Percentiles rank a stretch among this genome's conserved stretches.
Evolutionary conservation across 2,888 invertebrate genomes (phyloP).

Genomic region (Leptopilina syphax): DNA sequence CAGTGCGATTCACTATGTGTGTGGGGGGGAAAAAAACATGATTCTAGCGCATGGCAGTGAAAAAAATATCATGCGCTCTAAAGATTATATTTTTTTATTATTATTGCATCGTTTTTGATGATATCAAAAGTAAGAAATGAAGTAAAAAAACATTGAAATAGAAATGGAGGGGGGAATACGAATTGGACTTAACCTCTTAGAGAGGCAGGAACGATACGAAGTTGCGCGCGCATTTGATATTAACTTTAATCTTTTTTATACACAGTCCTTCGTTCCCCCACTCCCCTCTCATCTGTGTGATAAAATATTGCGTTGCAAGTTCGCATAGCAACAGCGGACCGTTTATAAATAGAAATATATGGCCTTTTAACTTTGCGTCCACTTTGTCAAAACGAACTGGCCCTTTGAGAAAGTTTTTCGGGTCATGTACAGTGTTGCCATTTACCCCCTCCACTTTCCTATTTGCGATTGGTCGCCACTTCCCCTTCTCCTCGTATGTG

Average conservation of each 20-base stretch:
- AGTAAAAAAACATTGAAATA: neutral
- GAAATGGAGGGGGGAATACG: slow-evolving; percentile 16
- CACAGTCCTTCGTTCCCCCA: slow-evolving; percentile 41
- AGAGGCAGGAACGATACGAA: neutral
- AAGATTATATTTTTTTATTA: neutral
- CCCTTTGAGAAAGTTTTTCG: slow-evolving; percentile 58
- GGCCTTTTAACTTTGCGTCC: slow-evolving; percentile 53
- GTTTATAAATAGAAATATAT: slow-evolving; percentile 69
- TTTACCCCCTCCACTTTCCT: slow-evolving; percentile 11
- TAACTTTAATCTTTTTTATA: slow-evolving; percentile 59
- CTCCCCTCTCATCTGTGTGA: slow-evolving; percentile 5
- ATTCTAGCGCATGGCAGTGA: slow-evolving; percentile 17
- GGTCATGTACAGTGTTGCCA: slow-evolving; percentile 61
- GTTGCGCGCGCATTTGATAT: slow-evolving; percentile 46
- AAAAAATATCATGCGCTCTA: neutral
- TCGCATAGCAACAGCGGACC: slow-evolving; percentile 72
- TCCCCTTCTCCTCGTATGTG: neutral
- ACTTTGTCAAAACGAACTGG: slow-evolving; percentile 70
- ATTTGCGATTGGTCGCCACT: neutral
- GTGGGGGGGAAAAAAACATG: slow-evolving; percentile 54
- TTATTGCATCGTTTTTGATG: too few relatives aligned
- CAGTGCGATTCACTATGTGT: too few relatives aligned
- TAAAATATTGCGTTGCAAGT: slow-evolving; percentile 41
- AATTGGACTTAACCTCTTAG: slow-evolving; percentile 31
- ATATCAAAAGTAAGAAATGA: neutral